These are phyloP conservation scores for Chlamydotis undulata DNA, from an alignment of 2,113 vertebrate species.

Conservation along the genomic window DNA sequence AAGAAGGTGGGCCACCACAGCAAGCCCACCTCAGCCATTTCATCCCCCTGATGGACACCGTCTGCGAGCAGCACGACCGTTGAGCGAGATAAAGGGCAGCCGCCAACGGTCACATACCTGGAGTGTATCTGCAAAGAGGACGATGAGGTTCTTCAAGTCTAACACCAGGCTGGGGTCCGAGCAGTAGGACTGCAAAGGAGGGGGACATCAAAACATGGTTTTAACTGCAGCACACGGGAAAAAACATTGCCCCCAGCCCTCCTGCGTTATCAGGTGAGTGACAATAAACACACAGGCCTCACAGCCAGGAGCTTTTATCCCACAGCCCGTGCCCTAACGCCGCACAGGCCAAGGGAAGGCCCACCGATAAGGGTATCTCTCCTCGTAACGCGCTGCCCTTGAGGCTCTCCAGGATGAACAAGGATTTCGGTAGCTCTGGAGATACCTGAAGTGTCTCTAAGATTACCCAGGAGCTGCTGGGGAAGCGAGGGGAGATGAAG, in stretches of 20 bases:
- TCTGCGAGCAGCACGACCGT: rapidly evolving
- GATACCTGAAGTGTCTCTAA: background rate
- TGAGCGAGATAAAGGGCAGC: background rate
- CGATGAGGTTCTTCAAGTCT: constrained; percentile 97
- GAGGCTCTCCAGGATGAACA: background rate
- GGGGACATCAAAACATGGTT: background rate
- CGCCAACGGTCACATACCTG: constrained; percentile 77
- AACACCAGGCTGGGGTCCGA: constrained; percentile 92
- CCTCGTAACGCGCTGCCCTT: background rate
- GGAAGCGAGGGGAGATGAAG: background rate
- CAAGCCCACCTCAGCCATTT: background rate
- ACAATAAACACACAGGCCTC: background rate
- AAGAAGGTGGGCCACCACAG: no score
- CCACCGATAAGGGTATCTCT: background rate
- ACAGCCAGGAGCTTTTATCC: background rate
- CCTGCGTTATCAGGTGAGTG: background rate
- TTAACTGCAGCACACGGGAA: background rate
- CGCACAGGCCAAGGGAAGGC: background rate
- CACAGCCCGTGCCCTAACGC: background rate
- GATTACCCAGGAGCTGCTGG: background rate
- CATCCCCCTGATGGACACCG: rapidly evolving
- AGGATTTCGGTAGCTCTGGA: background rate
- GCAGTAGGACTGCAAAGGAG: constrained; percentile 88
- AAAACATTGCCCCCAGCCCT: background rate
- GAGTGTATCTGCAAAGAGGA: constrained; percentile 94